Conservation (phyloP, 2,888 invertebrate species). For the Platypus cylindrus region DNA sequence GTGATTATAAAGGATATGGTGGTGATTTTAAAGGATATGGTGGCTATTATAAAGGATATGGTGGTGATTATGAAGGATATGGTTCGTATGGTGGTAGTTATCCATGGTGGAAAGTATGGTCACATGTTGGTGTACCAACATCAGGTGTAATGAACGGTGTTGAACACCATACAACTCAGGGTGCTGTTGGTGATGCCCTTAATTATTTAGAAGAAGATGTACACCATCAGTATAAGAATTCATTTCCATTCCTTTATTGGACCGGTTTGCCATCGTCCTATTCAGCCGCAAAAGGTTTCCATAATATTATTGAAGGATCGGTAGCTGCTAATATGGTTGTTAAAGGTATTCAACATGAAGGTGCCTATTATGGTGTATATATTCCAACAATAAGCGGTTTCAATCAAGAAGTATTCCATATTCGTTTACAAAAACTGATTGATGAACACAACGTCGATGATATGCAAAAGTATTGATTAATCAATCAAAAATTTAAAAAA, state of each 20-base stretch:
- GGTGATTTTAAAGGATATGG: too few relatives aligned
- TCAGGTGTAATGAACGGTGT: too few relatives aligned
- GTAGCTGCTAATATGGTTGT: conserved; percentile 2
- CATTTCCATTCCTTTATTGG: background rate
- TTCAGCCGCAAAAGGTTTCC: conserved; percentile 1
- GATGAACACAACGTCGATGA: conserved; percentile 7
- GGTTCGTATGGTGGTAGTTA: background rate
- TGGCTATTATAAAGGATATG: too few relatives aligned
- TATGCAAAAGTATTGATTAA: conserved; percentile 8
- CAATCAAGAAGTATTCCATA: conserved; percentile 3
- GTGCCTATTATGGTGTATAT: background rate
- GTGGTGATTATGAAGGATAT: background rate
- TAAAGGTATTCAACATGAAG: conserved; percentile 1
- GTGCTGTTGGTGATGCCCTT: conserved; percentile 2
- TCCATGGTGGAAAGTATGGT: too few relatives aligned
- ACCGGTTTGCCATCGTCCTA: background rate
- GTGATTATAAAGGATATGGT: too few relatives aligned
- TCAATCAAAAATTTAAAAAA: background rate
- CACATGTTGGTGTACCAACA: too few relatives aligned
- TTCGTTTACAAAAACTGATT: conserved; percentile 5
- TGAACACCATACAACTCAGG: background rate
- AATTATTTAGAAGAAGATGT: conserved; percentile 5
- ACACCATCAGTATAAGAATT: background rate
- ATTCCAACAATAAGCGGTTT: background rate
- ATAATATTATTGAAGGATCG: conserved; percentile 6